phyloP scores from a whole-genome alignment of 2,113 vertebrate species.

The Corythornis cristatus region DNA sequence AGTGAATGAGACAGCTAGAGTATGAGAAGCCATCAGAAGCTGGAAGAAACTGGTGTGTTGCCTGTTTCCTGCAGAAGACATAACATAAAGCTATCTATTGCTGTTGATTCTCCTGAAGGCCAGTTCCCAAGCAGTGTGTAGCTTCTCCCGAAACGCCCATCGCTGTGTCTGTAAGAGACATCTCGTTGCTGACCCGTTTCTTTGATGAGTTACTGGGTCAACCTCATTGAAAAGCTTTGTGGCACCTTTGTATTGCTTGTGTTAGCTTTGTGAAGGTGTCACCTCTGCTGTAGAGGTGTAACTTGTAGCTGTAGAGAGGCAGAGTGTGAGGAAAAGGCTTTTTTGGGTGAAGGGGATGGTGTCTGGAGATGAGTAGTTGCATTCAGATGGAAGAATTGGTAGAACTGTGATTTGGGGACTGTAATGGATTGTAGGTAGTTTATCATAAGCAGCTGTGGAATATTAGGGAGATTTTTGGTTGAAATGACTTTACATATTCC shows the following conservation, averaged over 20 bases:
- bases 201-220: not conserved
- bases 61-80: not conserved
- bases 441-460: not conserved
- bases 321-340: not conserved
- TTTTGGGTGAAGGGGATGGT: not conserved
- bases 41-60: not conserved
- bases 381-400: not conserved
- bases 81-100: not conserved
- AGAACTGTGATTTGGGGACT: not conserved
- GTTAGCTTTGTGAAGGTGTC: not conserved
- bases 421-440: not conserved
- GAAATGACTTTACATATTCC: not conserved
- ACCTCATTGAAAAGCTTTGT: not conserved
- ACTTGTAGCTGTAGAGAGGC: not conserved
- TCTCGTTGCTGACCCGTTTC: not conserved
- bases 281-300: not conserved
- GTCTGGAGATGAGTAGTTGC: not conserved
- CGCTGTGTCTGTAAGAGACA: not conserved
- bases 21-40: not conserved
- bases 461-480: not conserved
- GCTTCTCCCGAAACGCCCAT: not conserved
- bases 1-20: not conserved
- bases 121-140: not conserved
- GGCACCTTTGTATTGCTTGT: not conserved
- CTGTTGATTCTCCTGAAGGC: not conserved